Base-by-base conservation (phyloP, 23 tunicate genomes). In the Corella eumyota region DNA sequence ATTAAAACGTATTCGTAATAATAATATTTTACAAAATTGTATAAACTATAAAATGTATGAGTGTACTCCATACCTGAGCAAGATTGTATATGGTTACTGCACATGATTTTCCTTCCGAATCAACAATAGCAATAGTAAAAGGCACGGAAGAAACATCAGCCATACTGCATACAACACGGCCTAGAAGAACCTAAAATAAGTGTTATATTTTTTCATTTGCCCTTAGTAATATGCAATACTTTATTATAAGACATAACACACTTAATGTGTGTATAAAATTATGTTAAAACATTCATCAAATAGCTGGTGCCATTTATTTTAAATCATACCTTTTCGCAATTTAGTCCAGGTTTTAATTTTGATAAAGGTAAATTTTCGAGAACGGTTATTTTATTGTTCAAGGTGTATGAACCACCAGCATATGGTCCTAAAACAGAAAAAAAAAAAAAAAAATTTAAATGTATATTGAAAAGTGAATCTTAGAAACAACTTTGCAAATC, bases 131-230 rank as follows among this genome's bases (percentile, higher is more conserved):
- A 32, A 86, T 59, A 13, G 95, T 86, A 59, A 77, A 86, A 1
- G 95, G 95, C 24, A 86, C 86, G 23, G 66, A 69, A 13, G 95
- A 69, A 15, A 86, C 56, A 56, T 78, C 86, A 69, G 95, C 95
- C 59, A 86, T 53, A 32, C 72, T 86, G 75, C 86, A 77, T 1
- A 86, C 81, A 40, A 86, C 95, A 33, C 56, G 51, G 1, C 81
- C 81, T 1, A 69, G 30, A 2, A 86, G 7, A 30, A 80, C 50
- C 90, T 80, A 36, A 33, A 57, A 32, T 32, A 33, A n/a, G n/a
- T n/a, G n/a, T n/a, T n/a, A n/a, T n/a, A n/a, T n/a, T n/a, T n/a
- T n/a, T n/a, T n/a, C n/a, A n/a, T n/a, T n/a, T n/a, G n/a, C n/a
- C n/a, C n/a, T n/a, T n/a, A n/a, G n/a, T n/a, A n/a, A n/a, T n/a